These are phyloP conservation scores for Sprattus sprattus DNA, from an alignment of 2,113 vertebrate species.

Conservation along the genomic window DNA sequence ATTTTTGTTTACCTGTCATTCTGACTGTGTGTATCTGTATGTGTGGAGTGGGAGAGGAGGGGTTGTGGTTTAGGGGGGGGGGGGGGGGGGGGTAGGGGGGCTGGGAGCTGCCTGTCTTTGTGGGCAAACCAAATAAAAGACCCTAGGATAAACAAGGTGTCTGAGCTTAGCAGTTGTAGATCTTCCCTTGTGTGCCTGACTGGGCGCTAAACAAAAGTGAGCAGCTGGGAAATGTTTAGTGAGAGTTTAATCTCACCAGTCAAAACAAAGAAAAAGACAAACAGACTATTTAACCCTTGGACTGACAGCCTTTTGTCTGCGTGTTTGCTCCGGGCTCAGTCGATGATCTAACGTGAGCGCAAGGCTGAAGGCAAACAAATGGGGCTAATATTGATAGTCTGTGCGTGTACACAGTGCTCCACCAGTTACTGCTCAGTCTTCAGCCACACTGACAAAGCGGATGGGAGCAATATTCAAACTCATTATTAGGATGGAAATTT, in stretches of 20 bases:
- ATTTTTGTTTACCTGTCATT: slow-evolving; percentile 41
- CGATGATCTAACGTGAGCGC: slow-evolving; percentile 71
- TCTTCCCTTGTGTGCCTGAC: slow-evolving; percentile 14
- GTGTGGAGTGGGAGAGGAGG: slow-evolving; percentile 37
- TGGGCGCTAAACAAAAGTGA: slow-evolving; percentile 43
- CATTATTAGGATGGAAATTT: neutral
- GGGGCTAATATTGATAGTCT: slow-evolving; percentile 78
- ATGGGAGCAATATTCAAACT: neutral
- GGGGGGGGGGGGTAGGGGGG: neutral
- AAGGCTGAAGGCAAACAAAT: slow-evolving; percentile 69
- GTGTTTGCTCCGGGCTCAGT: slow-evolving; percentile 75
- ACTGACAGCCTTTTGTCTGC: slow-evolving; percentile 60
- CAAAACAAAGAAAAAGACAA: slow-evolving; percentile 75
- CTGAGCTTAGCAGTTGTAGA: slow-evolving; percentile 16
- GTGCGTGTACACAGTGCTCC: slow-evolving; percentile 65
- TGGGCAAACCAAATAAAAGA: slow-evolving; percentile 37
- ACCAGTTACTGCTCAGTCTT: slow-evolving; percentile 60
- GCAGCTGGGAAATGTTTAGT: slow-evolving; percentile 69
- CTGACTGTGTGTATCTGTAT: slow-evolving; percentile 22
- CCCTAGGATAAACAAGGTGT: slow-evolving; percentile 25
- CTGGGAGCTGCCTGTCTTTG: slow-evolving; percentile 34
- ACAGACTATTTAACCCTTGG: slow-evolving; percentile 71
- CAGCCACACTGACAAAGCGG: slow-evolving; percentile 51
- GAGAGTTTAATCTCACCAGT: slow-evolving; percentile 55
- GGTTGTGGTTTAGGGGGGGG: slow-evolving; percentile 37